Evolutionary conservation across 2,888 invertebrate genomes (phyloP).

Genomic region (Meliscaeva auricollis): DNA sequence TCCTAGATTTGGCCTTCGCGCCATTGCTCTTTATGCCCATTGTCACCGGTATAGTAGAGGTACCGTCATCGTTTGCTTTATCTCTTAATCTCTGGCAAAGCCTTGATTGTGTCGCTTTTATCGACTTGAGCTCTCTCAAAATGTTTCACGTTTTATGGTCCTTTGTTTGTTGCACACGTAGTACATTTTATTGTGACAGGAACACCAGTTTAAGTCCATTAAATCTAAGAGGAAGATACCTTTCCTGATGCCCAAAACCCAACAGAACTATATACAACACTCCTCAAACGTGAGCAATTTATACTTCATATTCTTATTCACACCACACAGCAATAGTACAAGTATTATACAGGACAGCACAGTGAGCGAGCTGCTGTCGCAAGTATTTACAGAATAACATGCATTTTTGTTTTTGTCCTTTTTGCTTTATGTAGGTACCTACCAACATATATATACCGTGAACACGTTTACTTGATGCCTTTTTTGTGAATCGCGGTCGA

Average conservation of each 20-base stretch:
- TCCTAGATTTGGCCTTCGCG: conserved; percentile 32
- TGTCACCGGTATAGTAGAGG: too few relatives aligned
- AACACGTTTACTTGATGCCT: conserved; percentile 44
- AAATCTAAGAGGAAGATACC: conserved; percentile 52
- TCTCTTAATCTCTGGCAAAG: conserved; percentile 64
- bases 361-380: background rate
- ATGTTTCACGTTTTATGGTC: conserved; percentile 68
- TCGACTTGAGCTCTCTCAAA: conserved; percentile 46
- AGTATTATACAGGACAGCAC: background rate
- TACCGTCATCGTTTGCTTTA: conserved; percentile 51
- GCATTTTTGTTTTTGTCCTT: conserved; percentile 31
- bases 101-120: conserved; percentile 55
- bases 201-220: conserved; percentile 74
- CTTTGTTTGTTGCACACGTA: conserved; percentile 72
- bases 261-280: conserved; percentile 24
- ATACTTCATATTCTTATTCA: conserved; percentile 64
- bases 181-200: conserved; percentile 72
- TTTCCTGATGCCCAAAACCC: background rate
- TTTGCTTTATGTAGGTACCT: background rate
- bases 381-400: conserved; percentile 18
- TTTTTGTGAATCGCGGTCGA: conserved; percentile 20
- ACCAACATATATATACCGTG: background rate
- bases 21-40: conserved; percentile 47
- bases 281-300: conserved; percentile 71
- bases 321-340: conserved; percentile 9